A percentile compares a stretch with the other conserved stretches of the same genome.
Evolutionary conservation across 2,888 invertebrate genomes (phyloP).

Genomic region (Leptopilina drosophilae): DNA sequence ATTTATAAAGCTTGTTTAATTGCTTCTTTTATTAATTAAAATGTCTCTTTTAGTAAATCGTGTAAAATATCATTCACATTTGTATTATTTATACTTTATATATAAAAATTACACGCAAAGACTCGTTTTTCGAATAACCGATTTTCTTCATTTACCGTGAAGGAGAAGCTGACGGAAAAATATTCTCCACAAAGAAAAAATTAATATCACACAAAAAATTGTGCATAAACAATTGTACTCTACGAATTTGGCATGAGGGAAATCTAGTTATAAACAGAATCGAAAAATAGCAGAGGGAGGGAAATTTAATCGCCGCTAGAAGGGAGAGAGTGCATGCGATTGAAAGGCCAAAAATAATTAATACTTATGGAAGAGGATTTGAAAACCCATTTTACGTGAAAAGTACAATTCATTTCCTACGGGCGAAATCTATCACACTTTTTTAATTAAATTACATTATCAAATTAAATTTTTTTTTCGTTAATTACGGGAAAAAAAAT

Average conservation of each 20-base stretch:
- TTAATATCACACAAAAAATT: too few relatives aligned
- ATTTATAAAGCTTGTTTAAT: not conserved
- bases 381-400: not conserved
- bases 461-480: too few relatives aligned
- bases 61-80: not conserved
- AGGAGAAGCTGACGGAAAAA: too few relatives aligned
- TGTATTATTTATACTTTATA: not conserved
- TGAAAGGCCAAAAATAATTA: not conserved
- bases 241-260: too few relatives aligned
- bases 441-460: not conserved
- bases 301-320: not conserved
- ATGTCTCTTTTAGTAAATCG: not conserved
- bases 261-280: not conserved
- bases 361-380: not conserved
- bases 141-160: too few relatives aligned
- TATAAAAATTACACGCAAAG: too few relatives aligned
- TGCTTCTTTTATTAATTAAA: not conserved
- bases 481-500: too few relatives aligned
- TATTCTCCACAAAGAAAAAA: too few relatives aligned
- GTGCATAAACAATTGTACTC: too few relatives aligned
- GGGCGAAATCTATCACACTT: not conserved
- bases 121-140: too few relatives aligned
- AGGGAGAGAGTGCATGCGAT: not conserved
- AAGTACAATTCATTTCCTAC: not conserved
- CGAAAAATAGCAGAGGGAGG: slow-evolving; percentile 7